These are phyloP conservation scores for Palythoa caribaeorum DNA, from an alignment of 92 coral and sea anemone genomes.

Conservation along the genomic window DNA sequence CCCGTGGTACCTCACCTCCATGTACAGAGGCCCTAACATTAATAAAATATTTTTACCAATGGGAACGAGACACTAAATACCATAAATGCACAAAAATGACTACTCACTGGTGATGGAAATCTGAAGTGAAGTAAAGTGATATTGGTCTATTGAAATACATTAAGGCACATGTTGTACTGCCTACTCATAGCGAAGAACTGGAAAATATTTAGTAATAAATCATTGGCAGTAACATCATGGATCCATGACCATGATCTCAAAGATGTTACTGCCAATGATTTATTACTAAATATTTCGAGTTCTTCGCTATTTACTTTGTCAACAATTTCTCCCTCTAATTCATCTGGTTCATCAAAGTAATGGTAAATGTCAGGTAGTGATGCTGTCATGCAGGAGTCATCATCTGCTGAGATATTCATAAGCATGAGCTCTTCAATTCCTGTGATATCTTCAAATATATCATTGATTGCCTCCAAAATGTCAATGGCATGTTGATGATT, in stretches of 20 bases:
- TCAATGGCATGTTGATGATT: constrained; percentile 39
- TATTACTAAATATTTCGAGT: constrained; percentile 10
- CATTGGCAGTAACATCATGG: neutral
- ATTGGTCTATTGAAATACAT: too few species aligned
- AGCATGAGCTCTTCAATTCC: constrained; percentile 43
- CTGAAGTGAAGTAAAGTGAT: too few species aligned
- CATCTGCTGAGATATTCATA: constrained; percentile 13
- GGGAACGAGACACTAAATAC: too few species aligned
- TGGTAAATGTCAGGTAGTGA: neutral
- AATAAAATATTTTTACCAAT: too few species aligned
- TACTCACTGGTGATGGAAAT: too few species aligned
- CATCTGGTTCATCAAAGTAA: constrained; percentile 30
- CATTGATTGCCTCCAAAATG: constrained; percentile 47
- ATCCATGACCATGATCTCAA: neutral
- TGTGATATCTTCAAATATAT: constrained; percentile 57
- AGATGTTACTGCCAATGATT: neutral
- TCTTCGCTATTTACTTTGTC: constrained; percentile 23
- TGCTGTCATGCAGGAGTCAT: neutral
- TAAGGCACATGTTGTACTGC: too few species aligned
- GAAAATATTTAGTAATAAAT: neutral
- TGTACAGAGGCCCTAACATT: too few species aligned
- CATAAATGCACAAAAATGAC: too few species aligned
- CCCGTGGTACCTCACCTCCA: too few species aligned
- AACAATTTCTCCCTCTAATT: neutral
- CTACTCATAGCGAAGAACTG: constrained; percentile 9